These are phyloP conservation scores for Sycophaga agraensis DNA, from an alignment of 1,140 invertebrate species.

Conservation along the genomic window DNA sequence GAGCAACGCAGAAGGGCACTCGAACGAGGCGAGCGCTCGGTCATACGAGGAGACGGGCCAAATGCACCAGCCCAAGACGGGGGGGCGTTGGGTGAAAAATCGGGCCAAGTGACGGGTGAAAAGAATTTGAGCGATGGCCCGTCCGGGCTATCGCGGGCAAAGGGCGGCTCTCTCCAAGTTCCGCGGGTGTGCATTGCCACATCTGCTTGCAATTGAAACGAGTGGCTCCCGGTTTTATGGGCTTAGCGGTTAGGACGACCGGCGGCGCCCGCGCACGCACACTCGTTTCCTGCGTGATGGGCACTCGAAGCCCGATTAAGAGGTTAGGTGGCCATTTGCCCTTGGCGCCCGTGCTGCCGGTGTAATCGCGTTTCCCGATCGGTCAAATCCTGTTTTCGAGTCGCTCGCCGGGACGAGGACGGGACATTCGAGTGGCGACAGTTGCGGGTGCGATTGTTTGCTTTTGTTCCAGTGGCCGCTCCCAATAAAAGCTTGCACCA, in stretches of 20 bases:
- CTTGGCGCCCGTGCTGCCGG: too few relatives aligned
- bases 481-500: too few relatives aligned
- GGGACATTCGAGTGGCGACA: background rate
- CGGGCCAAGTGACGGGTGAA: slow-evolving; percentile 31
- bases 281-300: too few relatives aligned
- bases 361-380: slow-evolving; percentile 28
- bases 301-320: slow-evolving; percentile 27
- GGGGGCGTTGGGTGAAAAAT: slow-evolving; percentile 29
- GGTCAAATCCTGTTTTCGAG: slow-evolving; percentile 10
- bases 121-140: slow-evolving; percentile 46
- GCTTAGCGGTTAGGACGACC: slow-evolving; percentile 37
- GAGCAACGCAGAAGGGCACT: too few relatives aligned
- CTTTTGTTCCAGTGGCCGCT: too few relatives aligned
- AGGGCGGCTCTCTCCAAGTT: slow-evolving; percentile 18
- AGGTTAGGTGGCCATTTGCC: slow-evolving; percentile 19
- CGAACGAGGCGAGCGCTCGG: too few relatives aligned
- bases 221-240: slow-evolving; percentile 43
- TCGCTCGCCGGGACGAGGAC: background rate
- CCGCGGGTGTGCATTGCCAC: slow-evolving; percentile 34
- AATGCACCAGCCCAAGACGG: too few relatives aligned
- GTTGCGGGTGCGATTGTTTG: too few relatives aligned
- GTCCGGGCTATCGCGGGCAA: slow-evolving; percentile 14
- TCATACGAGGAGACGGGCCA: too few relatives aligned
- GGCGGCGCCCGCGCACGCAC: too few relatives aligned
- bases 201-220: slow-evolving; percentile 53